Conservation (phyloP, 2,797 vertebrate genomes). For the Ctenochaetus hawaiiensis region DNA sequence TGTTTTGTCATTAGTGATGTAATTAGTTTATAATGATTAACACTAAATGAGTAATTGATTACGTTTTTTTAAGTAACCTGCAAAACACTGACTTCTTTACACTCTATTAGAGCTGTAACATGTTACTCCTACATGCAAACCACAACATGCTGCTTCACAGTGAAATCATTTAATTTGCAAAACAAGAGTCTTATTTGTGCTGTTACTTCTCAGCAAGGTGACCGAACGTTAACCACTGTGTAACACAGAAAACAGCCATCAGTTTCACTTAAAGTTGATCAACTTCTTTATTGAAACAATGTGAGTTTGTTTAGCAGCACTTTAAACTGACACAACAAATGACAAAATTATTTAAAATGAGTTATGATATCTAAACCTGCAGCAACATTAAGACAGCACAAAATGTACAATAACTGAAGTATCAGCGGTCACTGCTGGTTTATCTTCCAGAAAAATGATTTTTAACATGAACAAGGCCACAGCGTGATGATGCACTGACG, state of each 20-base stretch:
- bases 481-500: background rate
- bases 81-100: background rate
- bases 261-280: background rate
- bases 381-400: background rate
- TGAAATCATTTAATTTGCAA: background rate
- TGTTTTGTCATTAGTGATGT: no score
- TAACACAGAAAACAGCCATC: no score
- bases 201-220: background rate
- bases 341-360: background rate
- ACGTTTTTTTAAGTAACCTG: background rate
- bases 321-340: background rate
- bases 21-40: no score
- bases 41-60: background rate
- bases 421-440: no score
- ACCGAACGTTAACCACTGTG: no score
- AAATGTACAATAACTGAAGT: no score
- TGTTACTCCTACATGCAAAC: background rate
- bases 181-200: background rate
- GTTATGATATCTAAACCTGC: no score
- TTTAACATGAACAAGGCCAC: background rate
- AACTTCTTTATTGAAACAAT: background rate
- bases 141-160: background rate
- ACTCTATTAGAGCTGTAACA: background rate
- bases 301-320: background rate
- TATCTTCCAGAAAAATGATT: no score